Evolutionary conservation across 2,888 invertebrate genomes (phyloP), one percentile per base, ranked within the genome.

Genomic region (Drosophila leonis): DNA sequence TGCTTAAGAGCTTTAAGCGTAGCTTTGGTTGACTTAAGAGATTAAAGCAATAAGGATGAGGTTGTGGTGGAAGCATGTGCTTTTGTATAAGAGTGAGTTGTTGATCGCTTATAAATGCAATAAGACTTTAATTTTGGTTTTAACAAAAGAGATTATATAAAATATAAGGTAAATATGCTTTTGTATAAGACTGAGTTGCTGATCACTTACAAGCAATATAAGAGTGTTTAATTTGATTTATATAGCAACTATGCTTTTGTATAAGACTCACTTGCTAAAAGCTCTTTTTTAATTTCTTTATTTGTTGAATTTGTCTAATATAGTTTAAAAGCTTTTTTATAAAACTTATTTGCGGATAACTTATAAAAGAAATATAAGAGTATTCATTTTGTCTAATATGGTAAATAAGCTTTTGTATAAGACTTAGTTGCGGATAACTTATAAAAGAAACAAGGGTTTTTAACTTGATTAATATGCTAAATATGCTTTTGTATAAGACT

Each of bases 1-100:
- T 33, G 39, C 24, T 48, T 33, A 35, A 13, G 33, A 35, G 44
- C 66, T 72, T 64, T 9, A 59, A 82, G 64, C 65, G 29, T 60
- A 55, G 27, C 15, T 52, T n/a, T 27, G 33, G 46, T 13, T 13
- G 18, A 12, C 29, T 63, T 44, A 39, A 35, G 72, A 52, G 67
- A 42, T 41, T 1, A 20, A n/a, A 9, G 4, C 13, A 24, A n/a
- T 8, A n/a, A 18, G 20, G 9, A 51, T 8, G 51, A 33, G 8
- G 2, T 13, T 18, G n/a, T 2, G n/a, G 27, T 10, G 48, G 4
- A 2, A 52, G 9, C 3, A 20, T 4, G 12, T 3, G 2, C 6
- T 8, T n/a, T 13, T 13, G 49, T 33, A 49, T 10, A 20, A 35
- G 18, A 10, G 10, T 10, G n/a, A 44, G 24, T 1, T 24, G 15